Conservation (phyloP, 2,797 vertebrate species). For the Mallotus villosus region DNA sequence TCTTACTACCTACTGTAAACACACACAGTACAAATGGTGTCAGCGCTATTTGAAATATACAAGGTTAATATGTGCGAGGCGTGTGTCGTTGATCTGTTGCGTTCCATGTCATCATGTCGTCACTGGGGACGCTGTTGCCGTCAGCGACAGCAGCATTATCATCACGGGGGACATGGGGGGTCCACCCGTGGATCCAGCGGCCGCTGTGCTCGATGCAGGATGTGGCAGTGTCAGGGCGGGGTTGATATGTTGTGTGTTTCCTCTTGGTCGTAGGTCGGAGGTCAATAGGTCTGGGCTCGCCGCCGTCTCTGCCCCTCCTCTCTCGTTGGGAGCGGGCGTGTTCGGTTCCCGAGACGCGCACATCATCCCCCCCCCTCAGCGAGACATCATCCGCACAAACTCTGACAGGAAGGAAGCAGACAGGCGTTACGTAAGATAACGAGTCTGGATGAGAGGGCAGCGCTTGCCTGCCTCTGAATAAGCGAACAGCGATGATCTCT, state of each 20-base stretch:
- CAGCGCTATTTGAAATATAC: conserved; percentile 31
- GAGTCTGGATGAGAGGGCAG: not conserved
- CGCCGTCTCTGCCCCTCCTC: conserved; percentile 18
- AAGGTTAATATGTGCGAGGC: conserved; percentile 21
- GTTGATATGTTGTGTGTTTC: conserved; percentile 62
- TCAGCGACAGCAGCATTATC: conserved; percentile 54
- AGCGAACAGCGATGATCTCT: too few relatives aligned
- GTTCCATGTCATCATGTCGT: conserved; percentile 48
- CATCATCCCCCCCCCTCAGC: conserved; percentile 71
- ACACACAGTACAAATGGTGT: conserved; percentile 42
- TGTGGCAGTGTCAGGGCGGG: conserved; percentile 62
- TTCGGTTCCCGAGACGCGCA: not conserved
- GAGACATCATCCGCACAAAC: conserved; percentile 98
- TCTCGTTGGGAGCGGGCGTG: conserved; percentile 10
- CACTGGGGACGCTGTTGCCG: conserved; percentile 30
- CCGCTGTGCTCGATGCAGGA: conserved; percentile 47
- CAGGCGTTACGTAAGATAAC: not conserved
- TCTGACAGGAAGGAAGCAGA: conserved; percentile 70
- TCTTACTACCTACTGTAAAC: conserved; percentile 16
- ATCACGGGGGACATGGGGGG: conserved; percentile 35
- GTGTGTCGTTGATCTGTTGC: not conserved
- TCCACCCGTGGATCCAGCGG: conserved; percentile 33
- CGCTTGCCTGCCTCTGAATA: too few relatives aligned
- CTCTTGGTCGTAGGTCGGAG: conserved; percentile 46
- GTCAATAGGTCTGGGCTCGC: conserved; percentile 29